Conservation (phyloP, 2,888 invertebrate genomes). For the Exephanes ischioxanthus region DNA sequence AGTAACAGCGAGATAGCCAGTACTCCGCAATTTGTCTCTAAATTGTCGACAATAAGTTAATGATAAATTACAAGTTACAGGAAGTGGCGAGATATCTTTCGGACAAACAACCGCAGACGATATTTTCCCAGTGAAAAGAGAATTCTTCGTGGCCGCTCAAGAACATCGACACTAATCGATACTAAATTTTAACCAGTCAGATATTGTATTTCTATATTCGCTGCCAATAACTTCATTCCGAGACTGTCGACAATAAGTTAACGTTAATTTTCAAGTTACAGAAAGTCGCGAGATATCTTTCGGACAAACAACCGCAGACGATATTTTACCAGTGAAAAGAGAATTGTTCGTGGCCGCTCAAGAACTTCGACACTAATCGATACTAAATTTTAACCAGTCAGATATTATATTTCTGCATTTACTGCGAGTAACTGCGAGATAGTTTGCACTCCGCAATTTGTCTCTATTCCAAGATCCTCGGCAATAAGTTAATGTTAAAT, state of each 20-base stretch:
- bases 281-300: conserved; percentile 36
- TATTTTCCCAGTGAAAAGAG: neutral
- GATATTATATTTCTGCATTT: neutral
- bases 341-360: neutral
- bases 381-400: neutral
- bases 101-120: conserved; percentile 35
- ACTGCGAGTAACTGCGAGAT: no score
- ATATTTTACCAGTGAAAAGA: neutral
- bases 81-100: conserved; percentile 37
- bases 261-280: conserved; percentile 46
- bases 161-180: neutral
- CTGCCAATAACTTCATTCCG: conserved; percentile 14
- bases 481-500: conserved; percentile 61
- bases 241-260: conserved; percentile 57
- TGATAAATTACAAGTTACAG: conserved; percentile 45
- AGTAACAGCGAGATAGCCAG: no score
- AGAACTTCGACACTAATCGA: neutral
- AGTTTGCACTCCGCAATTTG: conserved; percentile 16
- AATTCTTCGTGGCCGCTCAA: neutral
- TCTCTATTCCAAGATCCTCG: conserved; percentile 53
- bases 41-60: conserved; percentile 63
- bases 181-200: neutral
- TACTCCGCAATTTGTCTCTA: no score
- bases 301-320: conserved; percentile 35
- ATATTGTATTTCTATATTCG: neutral